Percentiles rank a stretch among this genome's conserved stretches.
Evolutionary conservation across 23 tunicate species (phyloP).

Genomic region (Styela plicata): DNA sequence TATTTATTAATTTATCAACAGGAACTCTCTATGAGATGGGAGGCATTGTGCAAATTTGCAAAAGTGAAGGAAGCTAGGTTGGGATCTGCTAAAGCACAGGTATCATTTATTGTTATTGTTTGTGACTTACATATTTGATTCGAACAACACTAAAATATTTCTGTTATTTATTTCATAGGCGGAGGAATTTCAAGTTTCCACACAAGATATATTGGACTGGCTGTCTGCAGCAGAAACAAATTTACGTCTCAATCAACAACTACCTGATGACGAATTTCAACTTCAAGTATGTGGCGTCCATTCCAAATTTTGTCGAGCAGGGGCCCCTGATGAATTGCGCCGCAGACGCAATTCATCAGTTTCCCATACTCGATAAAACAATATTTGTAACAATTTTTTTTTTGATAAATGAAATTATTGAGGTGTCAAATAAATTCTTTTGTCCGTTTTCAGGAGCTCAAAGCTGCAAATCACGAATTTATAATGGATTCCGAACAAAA

Average conservation of each 20-base stretch:
- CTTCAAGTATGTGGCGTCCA: constrained; percentile 36
- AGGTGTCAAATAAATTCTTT: too few relatives aligned
- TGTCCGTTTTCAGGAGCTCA: constrained; percentile 47
- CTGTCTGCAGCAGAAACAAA: constrained; percentile 58
- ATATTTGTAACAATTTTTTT: too few relatives aligned
- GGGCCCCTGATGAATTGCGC: background rate
- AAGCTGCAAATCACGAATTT: constrained; percentile 42
- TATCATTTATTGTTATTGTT: too few relatives aligned
- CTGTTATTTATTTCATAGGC: too few relatives aligned
- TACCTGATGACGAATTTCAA: constrained; percentile 83
- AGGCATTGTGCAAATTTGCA: constrained; percentile 34
- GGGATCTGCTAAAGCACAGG: constrained; percentile 26
- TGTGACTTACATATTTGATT: too few relatives aligned
- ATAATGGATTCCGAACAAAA: constrained; percentile 35
- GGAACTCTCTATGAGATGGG: constrained; percentile 27
- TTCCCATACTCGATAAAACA: too few relatives aligned
- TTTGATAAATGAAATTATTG: too few relatives aligned
- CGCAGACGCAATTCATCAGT: background rate
- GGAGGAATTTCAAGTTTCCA: constrained; percentile 52
- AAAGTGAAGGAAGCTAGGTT: constrained; percentile 30
- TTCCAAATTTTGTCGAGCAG: background rate
- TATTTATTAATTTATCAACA: too few relatives aligned
- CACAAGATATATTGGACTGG: constrained; percentile 40
- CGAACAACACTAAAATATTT: too few relatives aligned
- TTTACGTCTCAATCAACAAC: constrained; percentile 32